phyloP scores from a whole-genome alignment of 1,140 invertebrate species.

The Uloborus diversus region DNA sequence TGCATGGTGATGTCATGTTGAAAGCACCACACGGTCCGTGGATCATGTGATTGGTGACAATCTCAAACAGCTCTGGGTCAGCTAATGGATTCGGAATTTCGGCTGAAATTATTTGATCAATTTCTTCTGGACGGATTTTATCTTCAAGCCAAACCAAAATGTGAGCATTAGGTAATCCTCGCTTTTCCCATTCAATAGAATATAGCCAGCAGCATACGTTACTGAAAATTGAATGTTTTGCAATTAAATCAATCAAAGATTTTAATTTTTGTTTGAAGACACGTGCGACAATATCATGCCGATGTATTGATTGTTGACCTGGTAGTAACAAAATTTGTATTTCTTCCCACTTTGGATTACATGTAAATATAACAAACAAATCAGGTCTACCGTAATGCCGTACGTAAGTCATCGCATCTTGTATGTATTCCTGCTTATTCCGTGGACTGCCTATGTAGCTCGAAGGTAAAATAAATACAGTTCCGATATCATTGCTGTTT shows the following conservation, averaged over 20 bases:
- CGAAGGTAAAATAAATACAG: conserved; percentile 53
- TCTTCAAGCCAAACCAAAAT: conserved; percentile 60
- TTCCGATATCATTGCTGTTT: conserved; percentile 20
- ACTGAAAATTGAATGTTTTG: conserved; percentile 27
- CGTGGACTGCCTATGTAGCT: conserved; percentile 13
- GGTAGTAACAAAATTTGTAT: conserved; percentile 62
- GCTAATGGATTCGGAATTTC: conserved; percentile 68
- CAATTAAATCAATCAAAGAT: conserved; percentile 63
- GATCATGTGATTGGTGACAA: conserved; percentile 65
- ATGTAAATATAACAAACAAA: conserved; percentile 67
- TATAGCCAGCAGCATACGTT: conserved; percentile 58
- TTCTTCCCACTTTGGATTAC: conserved; percentile 68
- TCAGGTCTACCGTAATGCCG: conserved; percentile 63
- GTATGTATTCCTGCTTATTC: conserved; percentile 37
- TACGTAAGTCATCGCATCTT: conserved; percentile 64
- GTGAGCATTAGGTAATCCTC: conserved; percentile 66
- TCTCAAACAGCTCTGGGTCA: conserved; percentile 64
- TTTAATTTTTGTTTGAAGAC: conserved; percentile 65
- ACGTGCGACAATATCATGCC: conserved; percentile 64
- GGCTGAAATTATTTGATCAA: conserved; percentile 68
- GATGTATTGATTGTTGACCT: conserved; percentile 60
- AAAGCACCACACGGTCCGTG: conserved; percentile 61
- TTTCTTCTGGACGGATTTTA: conserved; percentile 58
- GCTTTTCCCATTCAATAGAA: conserved; percentile 67
- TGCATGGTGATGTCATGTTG: conserved; percentile 59